Base-by-base conservation (phyloP, 2,888 invertebrate genomes). In the Acronicta alni region DNA sequence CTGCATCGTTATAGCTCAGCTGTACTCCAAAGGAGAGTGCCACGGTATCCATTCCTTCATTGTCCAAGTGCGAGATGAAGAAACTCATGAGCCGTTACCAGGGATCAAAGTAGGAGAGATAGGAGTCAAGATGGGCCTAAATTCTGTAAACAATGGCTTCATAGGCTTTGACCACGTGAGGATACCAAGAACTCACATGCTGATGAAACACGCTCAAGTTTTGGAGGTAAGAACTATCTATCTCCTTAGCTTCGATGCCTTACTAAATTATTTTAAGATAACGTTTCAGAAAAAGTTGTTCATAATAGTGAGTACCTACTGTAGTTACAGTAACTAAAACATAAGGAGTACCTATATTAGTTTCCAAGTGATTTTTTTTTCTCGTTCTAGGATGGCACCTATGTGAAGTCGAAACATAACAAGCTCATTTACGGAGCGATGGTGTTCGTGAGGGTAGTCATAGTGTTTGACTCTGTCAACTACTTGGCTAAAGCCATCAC, bases 31-130 rank as follows among this genome's bases (percentile, higher is more conserved):
- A 75, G 97, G 97, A 0, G 90, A 96, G 84, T 97, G 97, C 81
- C 96, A 97, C 80, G 99, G 99, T 0, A 96, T 98, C 74, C 99
- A 99, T 84, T 97, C 98, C 0, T 99, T 99, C 85, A 96, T 99
- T 68, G 97, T 99, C 0, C 99, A 98, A 89, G 89, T 99, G 9
- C 95, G 99, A 66, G 97, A 98, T 78, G 96, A 97, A 82, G 96
- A 98, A 8, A 98, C 98, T 0, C 98, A 99, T 82, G 92, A 95
- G 84, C 98, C 98, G 0, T 80, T 99, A 80, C 96, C 96, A 23
- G 99, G 98, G 79, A 97, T 99, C 53, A 97, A 97, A 84, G 95
- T 99, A 51, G 99, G 99, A 0, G 99, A 99, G 88, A 98, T 99
- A 72, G 99, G 99, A 0, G 96, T 97, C 2, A 99, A 99, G 87